These are phyloP conservation scores for Marasmarcha lunaedactyla DNA, from an alignment of 2,888 invertebrate genomes.

Conservation along the genomic window DNA sequence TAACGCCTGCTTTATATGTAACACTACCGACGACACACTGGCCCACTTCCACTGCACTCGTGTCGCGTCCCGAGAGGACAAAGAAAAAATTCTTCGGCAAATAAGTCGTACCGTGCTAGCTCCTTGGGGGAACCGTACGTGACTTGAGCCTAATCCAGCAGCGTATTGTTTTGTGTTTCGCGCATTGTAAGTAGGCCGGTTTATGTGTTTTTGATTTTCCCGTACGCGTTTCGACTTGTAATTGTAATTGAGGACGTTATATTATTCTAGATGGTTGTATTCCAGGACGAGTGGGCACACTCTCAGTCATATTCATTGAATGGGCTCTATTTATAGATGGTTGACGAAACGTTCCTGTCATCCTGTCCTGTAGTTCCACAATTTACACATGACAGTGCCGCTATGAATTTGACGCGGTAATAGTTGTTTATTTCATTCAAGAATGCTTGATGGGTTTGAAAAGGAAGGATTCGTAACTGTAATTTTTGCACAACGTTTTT, in stretches of 20 bases:
- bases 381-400: too few relatives aligned
- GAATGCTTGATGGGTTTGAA: too few relatives aligned
- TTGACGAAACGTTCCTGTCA: slow-evolving; percentile 30
- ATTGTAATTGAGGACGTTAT: too few relatives aligned
- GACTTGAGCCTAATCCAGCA: neutral
- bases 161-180: neutral
- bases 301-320: slow-evolving; percentile 26
- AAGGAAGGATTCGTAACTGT: too few relatives aligned
- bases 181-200: neutral
- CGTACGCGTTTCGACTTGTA: too few relatives aligned
- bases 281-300: slow-evolving; percentile 9
- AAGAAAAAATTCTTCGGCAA: neutral
- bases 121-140: slow-evolving; percentile 1
- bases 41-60: slow-evolving; percentile 40
- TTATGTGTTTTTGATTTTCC: too few relatives aligned
- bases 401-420: too few relatives aligned
- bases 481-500: too few relatives aligned
- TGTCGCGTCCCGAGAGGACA: slow-evolving; percentile 6
- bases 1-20: slow-evolving; percentile 38
- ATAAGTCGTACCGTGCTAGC: neutral
- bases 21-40: slow-evolving; percentile 46
- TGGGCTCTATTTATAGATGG: slow-evolving; percentile 46
- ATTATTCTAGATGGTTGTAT: too few relatives aligned
- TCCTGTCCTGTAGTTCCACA: neutral
- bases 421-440: too few relatives aligned